phyloP scores from a whole-genome alignment of 2,797 vertebrate species.

The Moxostoma hubbsi region DNA sequence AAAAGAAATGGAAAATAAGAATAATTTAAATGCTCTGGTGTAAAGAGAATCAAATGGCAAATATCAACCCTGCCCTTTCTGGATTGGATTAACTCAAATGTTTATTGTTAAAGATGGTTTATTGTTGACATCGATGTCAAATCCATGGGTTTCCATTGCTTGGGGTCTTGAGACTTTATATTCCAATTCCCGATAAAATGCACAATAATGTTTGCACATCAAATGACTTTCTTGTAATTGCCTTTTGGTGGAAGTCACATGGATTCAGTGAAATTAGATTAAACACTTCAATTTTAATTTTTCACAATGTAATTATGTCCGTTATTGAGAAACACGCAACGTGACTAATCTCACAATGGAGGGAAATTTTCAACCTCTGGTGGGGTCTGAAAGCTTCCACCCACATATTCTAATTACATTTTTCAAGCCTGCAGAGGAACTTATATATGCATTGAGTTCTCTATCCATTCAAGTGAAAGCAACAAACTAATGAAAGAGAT shows the following conservation, averaged over 20 bases:
- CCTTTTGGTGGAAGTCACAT: constrained; percentile 44
- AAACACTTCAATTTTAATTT: constrained; percentile 50
- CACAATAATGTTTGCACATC: constrained; percentile 19
- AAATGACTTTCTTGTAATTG: constrained; percentile 4
- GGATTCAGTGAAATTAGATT: constrained; percentile 51
- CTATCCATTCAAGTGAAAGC: constrained; percentile 35
- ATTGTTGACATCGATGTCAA: too few species aligned
- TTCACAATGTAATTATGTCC: constrained; percentile 49
- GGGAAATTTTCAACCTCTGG: constrained; percentile 15
- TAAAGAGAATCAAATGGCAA: not conserved
- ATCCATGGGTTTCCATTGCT: not conserved
- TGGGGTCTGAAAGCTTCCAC: constrained; percentile 29
- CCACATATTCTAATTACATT: constrained; percentile 37
- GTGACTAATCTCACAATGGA: constrained; percentile 16
- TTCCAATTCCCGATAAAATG: not conserved
- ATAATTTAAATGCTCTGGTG: too few species aligned
- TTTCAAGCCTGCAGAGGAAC: constrained; percentile 19
- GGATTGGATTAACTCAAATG: not conserved
- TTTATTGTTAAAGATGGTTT: constrained; percentile 1
- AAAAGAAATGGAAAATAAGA: too few species aligned
- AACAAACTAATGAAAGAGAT: constrained; percentile 58
- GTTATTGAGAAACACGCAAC: constrained; percentile 7
- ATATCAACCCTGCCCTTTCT: constrained; percentile 1
- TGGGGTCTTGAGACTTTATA: not conserved
- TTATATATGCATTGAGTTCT: constrained; percentile 43